Conservation (phyloP, 2,888 invertebrate species). For the Xanthia togata region DNA sequence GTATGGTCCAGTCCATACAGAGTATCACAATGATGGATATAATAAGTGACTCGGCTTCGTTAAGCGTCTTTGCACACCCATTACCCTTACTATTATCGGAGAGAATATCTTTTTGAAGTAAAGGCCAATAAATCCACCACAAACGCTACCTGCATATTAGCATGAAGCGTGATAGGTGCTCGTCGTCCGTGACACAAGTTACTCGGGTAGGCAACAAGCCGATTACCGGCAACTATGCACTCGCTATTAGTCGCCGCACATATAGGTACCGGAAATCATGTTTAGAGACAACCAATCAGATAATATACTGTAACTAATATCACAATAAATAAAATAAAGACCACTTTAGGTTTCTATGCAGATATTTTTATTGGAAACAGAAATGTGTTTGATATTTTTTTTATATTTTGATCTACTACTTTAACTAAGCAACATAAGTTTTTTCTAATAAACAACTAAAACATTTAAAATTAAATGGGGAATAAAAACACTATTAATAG, state of each 20-base stretch:
- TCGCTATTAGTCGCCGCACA: background rate
- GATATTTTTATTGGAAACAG: background rate
- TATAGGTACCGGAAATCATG: background rate
- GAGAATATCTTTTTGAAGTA: background rate
- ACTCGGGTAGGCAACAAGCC: background rate
- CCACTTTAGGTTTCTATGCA: background rate
- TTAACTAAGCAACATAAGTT: background rate
- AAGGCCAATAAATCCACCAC: background rate
- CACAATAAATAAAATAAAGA: background rate
- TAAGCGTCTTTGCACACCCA: background rate
- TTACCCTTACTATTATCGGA: too few species aligned
- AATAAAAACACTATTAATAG: background rate
- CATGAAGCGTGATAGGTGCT: slow-evolving; percentile 2
- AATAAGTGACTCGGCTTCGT: background rate
- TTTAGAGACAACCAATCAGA: background rate
- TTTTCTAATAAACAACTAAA: background rate
- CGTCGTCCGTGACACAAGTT: background rate
- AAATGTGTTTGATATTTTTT: background rate
- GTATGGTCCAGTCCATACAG: too few species aligned
- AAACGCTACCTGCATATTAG: background rate
- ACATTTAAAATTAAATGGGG: background rate
- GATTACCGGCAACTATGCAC: background rate
- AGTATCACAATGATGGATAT: background rate
- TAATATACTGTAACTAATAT: background rate
- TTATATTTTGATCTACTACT: background rate